Evolutionary conservation across 2,113 vertebrate genomes (phyloP), one percentile per base, ranked within the genome.

Genomic region (Sminthopsis crassicaudata): DNA sequence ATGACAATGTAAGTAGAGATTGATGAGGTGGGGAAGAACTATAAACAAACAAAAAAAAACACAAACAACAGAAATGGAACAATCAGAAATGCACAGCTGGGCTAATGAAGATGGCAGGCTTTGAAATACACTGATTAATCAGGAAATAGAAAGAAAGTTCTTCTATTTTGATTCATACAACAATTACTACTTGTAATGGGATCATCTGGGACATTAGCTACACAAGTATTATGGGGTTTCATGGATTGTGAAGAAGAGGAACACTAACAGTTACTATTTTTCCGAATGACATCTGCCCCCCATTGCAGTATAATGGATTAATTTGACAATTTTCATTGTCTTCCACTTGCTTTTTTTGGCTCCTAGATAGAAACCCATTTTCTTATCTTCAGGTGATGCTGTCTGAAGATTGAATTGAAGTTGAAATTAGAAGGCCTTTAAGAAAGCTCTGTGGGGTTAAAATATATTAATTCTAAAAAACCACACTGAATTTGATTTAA

Each of bases 221-320:
- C 19, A 23, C 36, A 48, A 46, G 42, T 55, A 55, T 76, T 92
- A 46, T 42, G 23, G 19, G 50, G 53, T 7, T 7, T 42, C 0
- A 23, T 8, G 26, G 0, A 26, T 5, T 0, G 0, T 14, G 8
- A 7, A 12, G 48, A 42, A 48, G 27, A 24, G 0, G 14, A 7
- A 48, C 11, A 2, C 2, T 42, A 22, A 48, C 23, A 54, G 27
- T 12, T 26, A 12, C 16, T 0, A 0, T 89, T 53, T 94, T 46
- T 25, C 2, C 30, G 25, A 2, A 93, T 90, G 52, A 2, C 54
- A 89, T 0, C 2, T 0, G 27, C 6, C 27, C 23, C 50, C 55
- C 4, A 19, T 22, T 30, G 53, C 9, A 42, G 3, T 50, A 30
- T 10, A 53, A 90, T 48, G 22, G 9, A 42, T 55, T n/a, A 2